Conservation (phyloP, 2,888 invertebrate species). For the Lithophane semibrunnea region DNA sequence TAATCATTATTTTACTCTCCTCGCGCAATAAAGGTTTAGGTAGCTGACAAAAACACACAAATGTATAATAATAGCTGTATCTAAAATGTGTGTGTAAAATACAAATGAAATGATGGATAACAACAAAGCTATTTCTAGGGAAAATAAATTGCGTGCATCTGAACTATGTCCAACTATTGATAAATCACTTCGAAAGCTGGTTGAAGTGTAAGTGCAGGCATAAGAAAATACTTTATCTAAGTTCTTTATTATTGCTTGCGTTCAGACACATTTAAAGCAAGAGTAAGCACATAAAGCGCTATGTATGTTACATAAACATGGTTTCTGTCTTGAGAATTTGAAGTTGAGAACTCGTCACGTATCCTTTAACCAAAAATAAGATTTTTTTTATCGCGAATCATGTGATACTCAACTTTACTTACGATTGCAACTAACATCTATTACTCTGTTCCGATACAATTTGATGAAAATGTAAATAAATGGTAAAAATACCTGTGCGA, state of each 20-base stretch:
- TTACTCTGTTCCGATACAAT: neutral
- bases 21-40: conserved; percentile 18
- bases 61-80: conserved; percentile 3
- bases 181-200: conserved; percentile 19
- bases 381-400: neutral
- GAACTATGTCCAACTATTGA: conserved; percentile 47
- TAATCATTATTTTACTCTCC: conserved; percentile 25
- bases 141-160: conserved; percentile 39
- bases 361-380: neutral
- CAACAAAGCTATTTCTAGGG: conserved; percentile 24
- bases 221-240: conserved; percentile 18
- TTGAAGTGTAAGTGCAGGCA: conserved; percentile 8
- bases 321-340: neutral
- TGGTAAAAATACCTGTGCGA: neutral
- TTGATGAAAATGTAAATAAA: neutral
- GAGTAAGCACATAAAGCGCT: conserved; percentile 35
- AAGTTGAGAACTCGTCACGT: neutral
- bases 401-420: neutral
- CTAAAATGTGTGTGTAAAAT: conserved; percentile 20
- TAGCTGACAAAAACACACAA: conserved; percentile 19
- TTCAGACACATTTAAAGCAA: conserved; percentile 23
- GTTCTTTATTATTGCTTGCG: conserved; percentile 25
- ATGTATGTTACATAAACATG: conserved; percentile 1
- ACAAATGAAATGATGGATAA: conserved; percentile 18
- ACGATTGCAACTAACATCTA: neutral